These are phyloP conservation scores for Tolypeutes matacus DNA, from an alignment of 2,797 vertebrate species.

Conservation along the genomic window DNA sequence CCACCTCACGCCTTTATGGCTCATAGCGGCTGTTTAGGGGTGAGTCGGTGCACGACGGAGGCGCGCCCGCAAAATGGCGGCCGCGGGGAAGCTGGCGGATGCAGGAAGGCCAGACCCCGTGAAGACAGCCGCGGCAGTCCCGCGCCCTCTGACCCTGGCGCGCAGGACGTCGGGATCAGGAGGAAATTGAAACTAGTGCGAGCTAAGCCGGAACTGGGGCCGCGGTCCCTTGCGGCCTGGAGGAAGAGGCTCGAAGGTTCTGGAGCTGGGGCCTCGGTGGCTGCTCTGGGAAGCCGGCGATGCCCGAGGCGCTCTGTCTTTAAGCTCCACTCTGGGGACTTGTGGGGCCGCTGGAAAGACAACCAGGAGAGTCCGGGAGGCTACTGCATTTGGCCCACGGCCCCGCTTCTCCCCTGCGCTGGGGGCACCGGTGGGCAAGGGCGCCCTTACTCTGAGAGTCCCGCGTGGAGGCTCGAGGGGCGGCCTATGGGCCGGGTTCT, in stretches of 20 bases:
- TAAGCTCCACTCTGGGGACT: not conserved
- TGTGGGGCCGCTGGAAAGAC: not conserved
- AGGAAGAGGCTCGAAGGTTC: not conserved
- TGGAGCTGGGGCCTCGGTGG: fast-evolving
- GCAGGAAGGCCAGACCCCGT: not conserved
- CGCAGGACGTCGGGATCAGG: not conserved
- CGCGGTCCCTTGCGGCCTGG: not conserved
- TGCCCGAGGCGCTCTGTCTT: fast-evolving
- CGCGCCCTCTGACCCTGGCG: not conserved
- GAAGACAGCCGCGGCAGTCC: no score
- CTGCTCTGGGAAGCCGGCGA: no score
- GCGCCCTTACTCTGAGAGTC: not conserved
- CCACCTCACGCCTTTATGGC: fast-evolving
- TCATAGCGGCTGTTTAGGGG: fast-evolving
- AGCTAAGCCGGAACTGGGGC: not conserved
- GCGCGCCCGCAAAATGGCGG: no score
- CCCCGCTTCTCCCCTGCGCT: fast-evolving
- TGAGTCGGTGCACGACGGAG: not conserved
- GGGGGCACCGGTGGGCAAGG: not conserved
- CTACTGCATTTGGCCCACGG: not conserved
- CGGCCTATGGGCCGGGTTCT: not conserved
- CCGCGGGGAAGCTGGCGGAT: no score
- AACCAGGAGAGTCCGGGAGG: fast-evolving
- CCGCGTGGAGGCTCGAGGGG: not conserved
- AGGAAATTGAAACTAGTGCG: not conserved